Evolutionary conservation across 2,113 vertebrate species (phyloP).

Genomic region (Gobiocypris rarus): DNA sequence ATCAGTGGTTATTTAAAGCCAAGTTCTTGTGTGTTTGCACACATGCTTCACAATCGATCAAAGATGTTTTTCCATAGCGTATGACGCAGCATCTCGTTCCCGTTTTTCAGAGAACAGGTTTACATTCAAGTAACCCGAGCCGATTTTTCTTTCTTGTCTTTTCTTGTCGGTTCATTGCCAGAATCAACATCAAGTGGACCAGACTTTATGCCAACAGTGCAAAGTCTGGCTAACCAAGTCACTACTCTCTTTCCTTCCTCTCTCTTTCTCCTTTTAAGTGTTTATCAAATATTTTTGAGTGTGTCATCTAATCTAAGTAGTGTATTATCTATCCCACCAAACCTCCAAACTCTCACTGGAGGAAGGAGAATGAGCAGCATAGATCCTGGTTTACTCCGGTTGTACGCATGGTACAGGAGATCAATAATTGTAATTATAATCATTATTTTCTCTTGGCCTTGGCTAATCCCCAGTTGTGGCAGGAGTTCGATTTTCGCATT

Average conservation of each 20-base stretch:
- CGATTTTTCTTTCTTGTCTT: too few relatives aligned
- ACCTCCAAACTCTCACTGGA: not conserved
- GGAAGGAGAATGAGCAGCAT: not conserved
- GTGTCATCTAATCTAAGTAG: not conserved
- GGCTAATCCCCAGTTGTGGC: slow-evolving; percentile 45
- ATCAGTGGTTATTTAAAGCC: too few relatives aligned
- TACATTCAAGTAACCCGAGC: too few relatives aligned
- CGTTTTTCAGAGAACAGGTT: too few relatives aligned
- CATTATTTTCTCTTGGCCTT: slow-evolving; percentile 42
- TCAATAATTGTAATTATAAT: slow-evolving; percentile 58
- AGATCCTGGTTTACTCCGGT: slow-evolving; percentile 3
- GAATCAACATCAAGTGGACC: too few relatives aligned
- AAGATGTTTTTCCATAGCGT: too few relatives aligned
- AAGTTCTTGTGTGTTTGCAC: too few relatives aligned
- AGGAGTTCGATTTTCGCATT: slow-evolving; percentile 49
- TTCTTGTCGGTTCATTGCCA: too few relatives aligned
- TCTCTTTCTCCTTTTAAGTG: not conserved
- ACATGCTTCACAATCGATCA: too few relatives aligned
- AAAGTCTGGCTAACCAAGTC: not conserved
- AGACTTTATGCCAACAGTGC: not conserved
- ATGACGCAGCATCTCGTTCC: too few relatives aligned
- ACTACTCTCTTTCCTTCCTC: not conserved
- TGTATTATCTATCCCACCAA: not conserved
- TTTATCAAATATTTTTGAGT: not conserved
- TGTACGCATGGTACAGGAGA: slow-evolving; percentile 35